These are phyloP conservation scores for Nasonia vitripennis DNA, from an alignment of 1,140 invertebrate genomes.

Conservation along the genomic window DNA sequence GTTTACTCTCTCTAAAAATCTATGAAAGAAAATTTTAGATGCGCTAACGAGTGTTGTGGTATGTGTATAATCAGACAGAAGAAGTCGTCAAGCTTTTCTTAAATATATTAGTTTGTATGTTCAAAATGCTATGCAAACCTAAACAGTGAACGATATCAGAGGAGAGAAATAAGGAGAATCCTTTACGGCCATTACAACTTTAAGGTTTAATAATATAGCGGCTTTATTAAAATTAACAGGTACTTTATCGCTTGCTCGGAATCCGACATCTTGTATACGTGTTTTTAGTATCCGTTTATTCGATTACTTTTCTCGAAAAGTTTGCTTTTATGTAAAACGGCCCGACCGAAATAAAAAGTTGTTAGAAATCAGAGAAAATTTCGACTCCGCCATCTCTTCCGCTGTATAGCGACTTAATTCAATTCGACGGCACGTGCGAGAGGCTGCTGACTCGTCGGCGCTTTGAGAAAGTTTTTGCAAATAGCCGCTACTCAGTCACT, in stretches of 20 bases:
- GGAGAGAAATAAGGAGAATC: not conserved
- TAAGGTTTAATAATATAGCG: not conserved
- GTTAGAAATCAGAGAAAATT: not conserved
- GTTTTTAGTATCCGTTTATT: not conserved
- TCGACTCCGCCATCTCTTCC: not conserved
- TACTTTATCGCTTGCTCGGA: too few species aligned
- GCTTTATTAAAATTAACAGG: not conserved
- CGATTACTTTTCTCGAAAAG: too few species aligned
- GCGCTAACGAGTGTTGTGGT: not conserved
- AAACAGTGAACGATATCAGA: not conserved
- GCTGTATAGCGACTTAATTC: constrained; percentile 54
- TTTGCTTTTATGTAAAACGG: not conserved
- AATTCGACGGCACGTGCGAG: constrained; percentile 54
- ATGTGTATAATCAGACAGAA: not conserved
- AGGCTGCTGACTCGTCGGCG: not conserved
- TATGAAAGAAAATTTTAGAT: not conserved
- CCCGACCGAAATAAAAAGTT: not conserved
- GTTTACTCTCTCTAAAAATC: too few species aligned
- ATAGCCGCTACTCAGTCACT: not conserved
- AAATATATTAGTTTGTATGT: constrained; percentile 8
- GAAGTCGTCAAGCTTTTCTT: not conserved
- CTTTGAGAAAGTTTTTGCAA: not conserved
- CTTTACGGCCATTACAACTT: not conserved
- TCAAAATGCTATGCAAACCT: not conserved
- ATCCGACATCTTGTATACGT: not conserved